These are phyloP conservation scores for Haemorhous mexicanus DNA, from an alignment of 2,113 vertebrate genomes.

Conservation along the genomic window DNA sequence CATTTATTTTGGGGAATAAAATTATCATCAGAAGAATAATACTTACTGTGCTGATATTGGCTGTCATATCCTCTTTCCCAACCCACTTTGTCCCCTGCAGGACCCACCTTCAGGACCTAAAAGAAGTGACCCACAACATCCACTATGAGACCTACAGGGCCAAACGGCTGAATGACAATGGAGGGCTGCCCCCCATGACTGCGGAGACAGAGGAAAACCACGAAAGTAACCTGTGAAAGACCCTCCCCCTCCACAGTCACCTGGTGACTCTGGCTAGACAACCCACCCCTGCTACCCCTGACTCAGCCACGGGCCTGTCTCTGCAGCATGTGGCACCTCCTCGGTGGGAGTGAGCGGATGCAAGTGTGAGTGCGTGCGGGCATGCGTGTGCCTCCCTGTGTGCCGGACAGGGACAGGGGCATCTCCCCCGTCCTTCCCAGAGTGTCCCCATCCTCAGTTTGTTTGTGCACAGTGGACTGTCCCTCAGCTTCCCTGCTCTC, in stretches of 20 bases:
- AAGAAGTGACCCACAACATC: constrained; percentile 98
- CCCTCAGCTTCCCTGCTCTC: constrained; percentile 45
- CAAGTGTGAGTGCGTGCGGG: not conserved
- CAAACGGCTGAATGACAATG: constrained; percentile 92
- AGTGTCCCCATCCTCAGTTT: constrained; percentile 4
- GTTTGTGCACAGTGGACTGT: constrained; percentile 55
- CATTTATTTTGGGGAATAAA: not conserved
- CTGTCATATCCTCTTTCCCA: not conserved
- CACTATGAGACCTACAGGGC: constrained; percentile 97
- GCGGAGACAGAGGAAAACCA: constrained; percentile 78
- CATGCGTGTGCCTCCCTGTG: not conserved
- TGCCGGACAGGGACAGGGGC: constrained; percentile 14
- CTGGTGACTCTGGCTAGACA: constrained; percentile 19
- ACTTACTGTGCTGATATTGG: not conserved
- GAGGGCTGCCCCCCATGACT: constrained; percentile 89
- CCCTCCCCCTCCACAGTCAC: not conserved
- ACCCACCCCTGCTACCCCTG: constrained; percentile 49
- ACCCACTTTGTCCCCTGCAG: constrained; percentile 57
- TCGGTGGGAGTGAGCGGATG: not conserved
- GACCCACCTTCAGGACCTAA: constrained; percentile 96
- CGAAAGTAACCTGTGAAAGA: constrained; percentile 87
- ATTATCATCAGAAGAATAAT: not conserved
- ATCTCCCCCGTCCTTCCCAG: constrained; percentile 25
- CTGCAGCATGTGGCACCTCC: constrained; percentile 52
- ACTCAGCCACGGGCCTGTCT: constrained; percentile 50